phyloP scores from a whole-genome alignment of 2,888 invertebrate genomes.

The Coenonympha glycerion region DNA sequence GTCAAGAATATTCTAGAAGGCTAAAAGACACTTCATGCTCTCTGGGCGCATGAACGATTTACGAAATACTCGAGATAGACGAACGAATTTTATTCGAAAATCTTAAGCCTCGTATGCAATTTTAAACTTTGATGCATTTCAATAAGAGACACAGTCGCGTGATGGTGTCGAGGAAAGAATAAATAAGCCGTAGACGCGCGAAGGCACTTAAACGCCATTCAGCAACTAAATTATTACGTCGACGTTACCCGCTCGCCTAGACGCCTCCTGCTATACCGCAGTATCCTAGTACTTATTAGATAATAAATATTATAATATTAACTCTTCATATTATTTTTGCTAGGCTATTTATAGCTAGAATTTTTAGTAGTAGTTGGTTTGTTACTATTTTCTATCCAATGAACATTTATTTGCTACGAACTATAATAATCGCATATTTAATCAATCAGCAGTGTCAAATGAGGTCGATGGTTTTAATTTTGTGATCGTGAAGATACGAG shows the following conservation, averaged over 20 bases:
- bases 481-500: no score
- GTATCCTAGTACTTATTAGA: no score
- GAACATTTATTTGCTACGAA: no score
- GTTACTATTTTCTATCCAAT: no score
- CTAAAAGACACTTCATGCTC: neutral
- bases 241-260: neutral
- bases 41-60: constrained; percentile 4
- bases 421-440: no score
- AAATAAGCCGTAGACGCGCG: constrained; percentile 11
- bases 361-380: no score
- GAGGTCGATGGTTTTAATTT: no score
- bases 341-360: no score
- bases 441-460: no score
- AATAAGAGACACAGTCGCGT: neutral
- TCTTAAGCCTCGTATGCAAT: neutral
- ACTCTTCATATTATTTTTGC: no score
- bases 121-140: neutral
- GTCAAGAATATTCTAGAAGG: neutral
- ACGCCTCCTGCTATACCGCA: no score
- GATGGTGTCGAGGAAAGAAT: constrained; percentile 1
- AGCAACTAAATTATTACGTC: constrained; percentile 14
- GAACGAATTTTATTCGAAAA: neutral
- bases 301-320: no score
- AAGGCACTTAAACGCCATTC: constrained; percentile 18
- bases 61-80: constrained; percentile 6